Percentiles rank a stretch among this genome's conserved stretches.
phyloP scores from a whole-genome alignment of 2,797 vertebrate species.

The Oreonectes daqikongensis region DNA sequence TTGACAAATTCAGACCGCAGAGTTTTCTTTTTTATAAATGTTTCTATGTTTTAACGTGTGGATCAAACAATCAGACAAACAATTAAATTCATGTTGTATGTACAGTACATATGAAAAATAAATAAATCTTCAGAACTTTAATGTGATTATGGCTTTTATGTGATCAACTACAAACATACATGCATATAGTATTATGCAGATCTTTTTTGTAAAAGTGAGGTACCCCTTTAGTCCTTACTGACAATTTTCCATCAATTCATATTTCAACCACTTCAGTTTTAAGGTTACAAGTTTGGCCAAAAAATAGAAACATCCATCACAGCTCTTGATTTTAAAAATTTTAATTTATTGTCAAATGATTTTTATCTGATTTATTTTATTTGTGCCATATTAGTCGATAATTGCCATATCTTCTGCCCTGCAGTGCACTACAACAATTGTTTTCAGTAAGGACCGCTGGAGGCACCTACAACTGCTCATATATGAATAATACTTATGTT shows the following conservation, averaged over 20 bases:
- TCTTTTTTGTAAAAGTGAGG: conserved; percentile 59
- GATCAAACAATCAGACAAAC: conserved; percentile 49
- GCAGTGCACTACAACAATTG: conserved; percentile 45
- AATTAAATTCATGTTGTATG: conserved; percentile 66
- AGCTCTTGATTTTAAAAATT: background rate
- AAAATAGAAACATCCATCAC: background rate
- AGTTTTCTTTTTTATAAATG: conserved; percentile 65
- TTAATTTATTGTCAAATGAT: background rate
- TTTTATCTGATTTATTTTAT: background rate
- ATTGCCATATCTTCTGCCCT: conserved; percentile 43
- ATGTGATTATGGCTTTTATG: conserved; percentile 74
- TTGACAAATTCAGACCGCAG: conserved; percentile 60
- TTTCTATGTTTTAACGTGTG: conserved; percentile 42
- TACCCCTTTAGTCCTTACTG: conserved; percentile 69
- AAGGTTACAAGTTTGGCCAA: background rate
- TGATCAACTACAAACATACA: conserved; percentile 74
- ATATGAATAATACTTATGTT: conserved; percentile 35
- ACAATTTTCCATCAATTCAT: background rate
- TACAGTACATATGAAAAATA: conserved; percentile 77
- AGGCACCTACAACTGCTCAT: conserved; percentile 64
- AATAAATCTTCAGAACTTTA: conserved; percentile 77
- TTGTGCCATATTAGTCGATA: background rate
- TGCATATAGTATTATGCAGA: conserved; percentile 61
- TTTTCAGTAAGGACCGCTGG: conserved; percentile 66
- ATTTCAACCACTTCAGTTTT: background rate